Base-by-base conservation (phyloP, 2,797 vertebrate genomes). In the Brachymystax lenok region DNA sequence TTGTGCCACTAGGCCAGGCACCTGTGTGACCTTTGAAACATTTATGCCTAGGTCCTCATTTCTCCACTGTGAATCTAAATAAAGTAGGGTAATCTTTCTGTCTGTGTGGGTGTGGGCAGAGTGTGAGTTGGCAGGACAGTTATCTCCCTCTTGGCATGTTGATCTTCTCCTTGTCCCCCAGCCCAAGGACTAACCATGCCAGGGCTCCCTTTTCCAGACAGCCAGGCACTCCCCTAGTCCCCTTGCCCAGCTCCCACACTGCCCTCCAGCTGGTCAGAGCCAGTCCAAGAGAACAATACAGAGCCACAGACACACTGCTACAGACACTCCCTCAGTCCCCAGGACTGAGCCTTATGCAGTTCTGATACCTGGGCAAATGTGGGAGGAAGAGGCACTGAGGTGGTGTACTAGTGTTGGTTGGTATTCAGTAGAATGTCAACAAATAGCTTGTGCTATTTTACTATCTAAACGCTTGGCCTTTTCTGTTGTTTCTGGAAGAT, bases 281-380 rank as follows among this genome's bases (percentile, higher is more conserved):
- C 83, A 83, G 86, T 84, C 84, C 40, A 46, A 46, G 8, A 46
- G 40, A 46, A 46, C 79, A 85, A 91, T 87, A 90, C 90, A 89
- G 87, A 90, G 89, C 84, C 79, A 69, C 79, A 88, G 74, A 3
- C 5, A 30, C 13, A 87, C 52, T 54, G 82, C 77, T 82, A 77
- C 63, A 0, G 61, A 80, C 79, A 79, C 85, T 77, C 79, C 87
- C 86, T 84, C 85, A 86, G 87, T 87, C 82, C 83, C 85, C 80
- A 69, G 85, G 80, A 89, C 84, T 14, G 76, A 64, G 74, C 75
- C 81, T 64, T 73, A 74, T 84, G 76, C 66, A 83, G 84, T 82
- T 75, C 84, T 83, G 77, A 85, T 78, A 79, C 81, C 84, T 85
- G 88, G 86, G 81, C 74, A 79, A 82, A 83, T 63, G 67, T 73